phyloP scores from a whole-genome alignment of 2,113 vertebrate species.

The Hypocryptadius cinnamomeus region DNA sequence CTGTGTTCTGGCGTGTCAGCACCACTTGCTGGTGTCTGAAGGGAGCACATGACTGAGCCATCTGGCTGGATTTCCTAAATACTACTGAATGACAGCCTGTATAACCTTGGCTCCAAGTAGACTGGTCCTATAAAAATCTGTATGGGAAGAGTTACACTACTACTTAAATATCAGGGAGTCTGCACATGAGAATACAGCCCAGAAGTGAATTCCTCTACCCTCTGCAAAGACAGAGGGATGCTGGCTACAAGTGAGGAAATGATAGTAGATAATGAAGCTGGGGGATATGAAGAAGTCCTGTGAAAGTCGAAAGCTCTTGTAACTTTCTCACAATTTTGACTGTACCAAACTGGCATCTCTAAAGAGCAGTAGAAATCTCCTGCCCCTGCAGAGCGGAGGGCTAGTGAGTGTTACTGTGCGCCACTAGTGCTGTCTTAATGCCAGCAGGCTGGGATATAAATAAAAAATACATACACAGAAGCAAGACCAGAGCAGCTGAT shows the following conservation, averaged over 20 bases:
- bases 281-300: background rate
- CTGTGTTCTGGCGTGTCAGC: background rate
- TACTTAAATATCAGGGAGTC: background rate
- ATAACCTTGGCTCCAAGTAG: background rate
- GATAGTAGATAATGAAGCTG: background rate
- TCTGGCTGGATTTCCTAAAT: background rate
- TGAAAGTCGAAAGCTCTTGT: background rate
- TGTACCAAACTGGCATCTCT: background rate
- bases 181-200: background rate
- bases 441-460: background rate
- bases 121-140: background rate
- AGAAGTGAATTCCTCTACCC: background rate
- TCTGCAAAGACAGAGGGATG: background rate
- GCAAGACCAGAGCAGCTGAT: background rate
- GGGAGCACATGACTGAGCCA: background rate
- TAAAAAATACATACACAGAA: background rate
- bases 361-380: background rate
- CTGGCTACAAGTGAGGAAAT: background rate
- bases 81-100: background rate
- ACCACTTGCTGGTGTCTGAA: background rate
- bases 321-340: background rate
- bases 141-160: background rate
- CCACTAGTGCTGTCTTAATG: background rate
- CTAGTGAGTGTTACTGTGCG: background rate
- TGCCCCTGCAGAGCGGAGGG: background rate